Conservation (phyloP, 2,888 invertebrate species). For the Ectemnius lituratus region DNA sequence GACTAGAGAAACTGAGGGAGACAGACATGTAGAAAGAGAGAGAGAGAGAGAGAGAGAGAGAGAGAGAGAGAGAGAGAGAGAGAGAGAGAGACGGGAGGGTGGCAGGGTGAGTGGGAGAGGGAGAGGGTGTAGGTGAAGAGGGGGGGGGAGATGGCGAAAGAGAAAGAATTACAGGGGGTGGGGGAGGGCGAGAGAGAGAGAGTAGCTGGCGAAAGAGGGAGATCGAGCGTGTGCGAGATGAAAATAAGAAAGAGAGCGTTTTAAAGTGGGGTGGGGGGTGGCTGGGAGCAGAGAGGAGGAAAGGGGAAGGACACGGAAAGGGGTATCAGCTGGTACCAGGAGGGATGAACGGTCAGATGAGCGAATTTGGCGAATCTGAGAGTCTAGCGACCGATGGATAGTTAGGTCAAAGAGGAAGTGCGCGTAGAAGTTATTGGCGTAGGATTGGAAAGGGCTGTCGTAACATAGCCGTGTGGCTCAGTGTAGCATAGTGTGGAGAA, state of each 20-base stretch:
- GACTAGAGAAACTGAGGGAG: conserved; percentile 47
- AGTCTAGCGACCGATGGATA: conserved; percentile 19
- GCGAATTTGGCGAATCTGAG: background rate
- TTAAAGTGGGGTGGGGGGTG: background rate
- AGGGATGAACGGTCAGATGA: background rate
- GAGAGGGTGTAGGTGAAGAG: conserved; percentile 26
- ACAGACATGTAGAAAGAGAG: conserved; percentile 31
- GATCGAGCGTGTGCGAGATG: conserved; percentile 52
- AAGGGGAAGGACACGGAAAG: background rate
- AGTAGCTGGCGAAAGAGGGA: conserved; percentile 42
- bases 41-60: conserved; percentile 15
- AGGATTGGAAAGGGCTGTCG: too few relatives aligned
- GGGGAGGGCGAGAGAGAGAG: conserved; percentile 18
- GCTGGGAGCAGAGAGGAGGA: background rate
- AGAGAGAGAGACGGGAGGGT: conserved; percentile 33
- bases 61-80: conserved; percentile 36
- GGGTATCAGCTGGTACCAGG: background rate
- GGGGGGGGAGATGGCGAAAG: conserved; percentile 18
- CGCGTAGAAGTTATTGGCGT: too few relatives aligned
- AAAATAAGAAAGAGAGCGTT: conserved; percentile 29
- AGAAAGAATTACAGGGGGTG: conserved; percentile 30
- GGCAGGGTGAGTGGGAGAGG: conserved; percentile 15
- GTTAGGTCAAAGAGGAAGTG: conserved; percentile 9
- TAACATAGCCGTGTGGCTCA: conserved; percentile 26
- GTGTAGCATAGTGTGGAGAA: conserved; percentile 24